Evolutionary conservation across 2,113 vertebrate genomes (phyloP), one percentile per base, ranked within the genome.

Genomic region (Mystacornis crossleyi): DNA sequence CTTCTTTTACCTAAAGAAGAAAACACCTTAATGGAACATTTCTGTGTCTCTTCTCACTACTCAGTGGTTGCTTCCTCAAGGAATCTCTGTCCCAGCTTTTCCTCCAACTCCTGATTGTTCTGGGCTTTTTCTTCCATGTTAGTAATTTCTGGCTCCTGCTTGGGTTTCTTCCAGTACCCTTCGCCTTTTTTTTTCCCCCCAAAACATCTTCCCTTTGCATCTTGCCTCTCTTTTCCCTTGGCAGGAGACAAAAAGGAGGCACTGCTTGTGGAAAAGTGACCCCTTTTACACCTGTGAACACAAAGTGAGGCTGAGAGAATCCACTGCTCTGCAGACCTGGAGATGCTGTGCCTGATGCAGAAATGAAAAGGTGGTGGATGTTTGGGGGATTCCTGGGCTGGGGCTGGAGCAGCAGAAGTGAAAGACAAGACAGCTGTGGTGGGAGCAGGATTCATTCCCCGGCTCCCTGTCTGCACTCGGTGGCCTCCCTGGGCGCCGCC

Each of bases 191-290:
- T n/a, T n/a, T n/a, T n/a, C n/a, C n/a, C n/a, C n/a, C n/a, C n/a
- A n/a, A n/a, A n/a, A n/a, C n/a, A 69, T 47, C 71, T 90, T 90
- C 36, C 65, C 60, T 83, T 92, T 96, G 64, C 90, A 74, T 94
- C 88, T 96, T 86, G 82, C 84, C 75, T 93, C n/a, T 92, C 74
- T 93, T 91, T 86, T 91, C 57, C 77, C 66, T 95, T 93, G 94
- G 77, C 89, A 83, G 82, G n/a, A 83, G 81, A 91, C 85, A 74
- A 93, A 95, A 94, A 71, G 71, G 40, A 88, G 71, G 17, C 77
- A 26, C 45, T 89, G 36, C 67, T 57, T 61, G 40, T 92, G 65
- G 29, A 84, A 81, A 48, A 90, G 36, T 42, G 89, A 81, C 77
- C 4, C 3, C 74, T 95, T 82, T 93, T 58, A 80, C 61, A 80